Evolutionary conservation across 2,797 vertebrate species (phyloP).

Genomic region (Paramormyrops hopkinsi): DNA sequence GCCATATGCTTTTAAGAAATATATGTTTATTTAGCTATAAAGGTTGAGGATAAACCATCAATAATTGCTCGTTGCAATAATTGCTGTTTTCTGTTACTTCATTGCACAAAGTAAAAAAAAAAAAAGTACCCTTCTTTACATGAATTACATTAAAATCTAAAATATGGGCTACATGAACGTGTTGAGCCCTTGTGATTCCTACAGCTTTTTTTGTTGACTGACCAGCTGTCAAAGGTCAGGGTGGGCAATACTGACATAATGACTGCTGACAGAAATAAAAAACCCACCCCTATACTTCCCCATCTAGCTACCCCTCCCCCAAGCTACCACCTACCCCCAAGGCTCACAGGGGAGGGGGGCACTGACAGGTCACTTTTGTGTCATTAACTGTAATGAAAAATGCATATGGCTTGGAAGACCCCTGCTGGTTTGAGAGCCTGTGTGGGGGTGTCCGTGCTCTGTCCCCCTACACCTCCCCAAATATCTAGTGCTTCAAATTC

Average conservation of each 20-base stretch:
- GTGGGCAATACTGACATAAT: not conserved
- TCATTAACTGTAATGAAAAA: constrained; percentile 12
- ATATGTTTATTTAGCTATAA: not conserved
- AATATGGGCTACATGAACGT: not conserved
- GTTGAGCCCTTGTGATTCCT: not conserved
- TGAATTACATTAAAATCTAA: not conserved
- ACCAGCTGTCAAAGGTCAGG: not conserved
- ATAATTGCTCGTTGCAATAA: not conserved
- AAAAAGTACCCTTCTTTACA: not conserved
- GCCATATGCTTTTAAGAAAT: not conserved
- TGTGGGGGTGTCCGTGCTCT: not conserved
- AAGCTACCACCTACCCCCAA: not conserved
- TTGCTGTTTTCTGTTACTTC: not conserved
- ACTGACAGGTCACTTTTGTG: constrained; percentile 14
- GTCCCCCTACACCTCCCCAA: not conserved
- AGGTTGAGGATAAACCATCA: not conserved
- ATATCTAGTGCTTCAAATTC: not conserved
- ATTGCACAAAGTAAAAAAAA: not conserved
- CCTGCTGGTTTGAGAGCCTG: not conserved
- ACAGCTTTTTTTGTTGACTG: not conserved
- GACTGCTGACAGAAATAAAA: not conserved
- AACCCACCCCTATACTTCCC: not conserved
- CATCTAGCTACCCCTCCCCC: not conserved
- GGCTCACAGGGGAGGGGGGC: not conserved
- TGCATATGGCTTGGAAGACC: not conserved